These are phyloP conservation scores for Setipinna tenuifilis DNA, from an alignment of 2,797 vertebrate species.

Conservation along the genomic window DNA sequence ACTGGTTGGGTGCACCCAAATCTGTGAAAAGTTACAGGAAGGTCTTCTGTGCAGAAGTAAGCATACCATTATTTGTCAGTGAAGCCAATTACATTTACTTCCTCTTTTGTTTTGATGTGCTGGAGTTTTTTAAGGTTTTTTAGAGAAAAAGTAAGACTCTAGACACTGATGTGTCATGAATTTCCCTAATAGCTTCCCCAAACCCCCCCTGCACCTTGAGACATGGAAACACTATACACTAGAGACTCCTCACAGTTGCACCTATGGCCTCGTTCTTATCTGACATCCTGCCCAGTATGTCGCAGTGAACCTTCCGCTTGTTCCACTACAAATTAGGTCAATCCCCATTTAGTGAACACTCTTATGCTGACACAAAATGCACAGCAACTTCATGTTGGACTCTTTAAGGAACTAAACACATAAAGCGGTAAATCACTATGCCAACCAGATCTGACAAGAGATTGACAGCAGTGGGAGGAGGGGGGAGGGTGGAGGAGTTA, in stretches of 20 bases:
- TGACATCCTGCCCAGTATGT: conserved; percentile 14
- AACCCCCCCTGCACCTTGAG: background rate
- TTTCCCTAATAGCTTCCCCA: background rate
- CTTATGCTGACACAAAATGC: background rate
- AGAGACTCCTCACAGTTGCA: background rate
- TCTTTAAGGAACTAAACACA: background rate
- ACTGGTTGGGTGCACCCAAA: conserved; percentile 47
- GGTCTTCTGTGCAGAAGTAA: background rate
- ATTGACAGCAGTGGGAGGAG: conserved; percentile 34
- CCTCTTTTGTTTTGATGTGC: background rate
- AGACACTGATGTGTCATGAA: background rate
- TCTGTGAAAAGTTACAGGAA: conserved; percentile 39
- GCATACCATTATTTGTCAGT: background rate
- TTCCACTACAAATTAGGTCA: background rate
- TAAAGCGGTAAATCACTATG: background rate
- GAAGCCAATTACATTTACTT: background rate
- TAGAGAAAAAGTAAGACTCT: background rate
- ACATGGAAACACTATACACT: background rate
- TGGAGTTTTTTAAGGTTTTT: background rate
- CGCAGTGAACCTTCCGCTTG: background rate
- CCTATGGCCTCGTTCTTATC: background rate
- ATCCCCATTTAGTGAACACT: background rate
- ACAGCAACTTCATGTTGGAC: background rate
- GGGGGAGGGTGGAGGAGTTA: background rate
- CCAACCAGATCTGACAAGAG: conserved; percentile 29